phyloP scores from a whole-genome alignment of 2,113 vertebrate species.

The Sphyrna mokarran region DNA sequence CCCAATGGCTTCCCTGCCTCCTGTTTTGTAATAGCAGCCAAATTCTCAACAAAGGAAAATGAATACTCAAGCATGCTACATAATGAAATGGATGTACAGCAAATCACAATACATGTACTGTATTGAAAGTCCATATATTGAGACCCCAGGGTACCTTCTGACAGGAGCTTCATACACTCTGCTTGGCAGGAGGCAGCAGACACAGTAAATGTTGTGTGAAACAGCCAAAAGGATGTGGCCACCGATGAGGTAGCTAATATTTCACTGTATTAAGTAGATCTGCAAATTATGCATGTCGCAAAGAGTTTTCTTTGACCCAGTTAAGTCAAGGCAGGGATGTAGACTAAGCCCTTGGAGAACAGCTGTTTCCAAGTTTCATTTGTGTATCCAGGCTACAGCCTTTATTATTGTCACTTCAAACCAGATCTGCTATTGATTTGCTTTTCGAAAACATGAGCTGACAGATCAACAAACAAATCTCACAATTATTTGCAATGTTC shows the following conservation, averaged over 20 bases:
- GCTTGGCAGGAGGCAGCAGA: neutral
- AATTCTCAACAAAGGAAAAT: neutral
- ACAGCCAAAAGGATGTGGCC: neutral
- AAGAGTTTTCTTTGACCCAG: neutral
- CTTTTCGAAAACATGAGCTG: neutral
- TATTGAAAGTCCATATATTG: neutral
- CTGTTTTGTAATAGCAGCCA: neutral
- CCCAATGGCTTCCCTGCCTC: neutral
- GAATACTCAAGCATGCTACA: constrained; percentile 5
- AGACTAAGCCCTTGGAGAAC: neutral
- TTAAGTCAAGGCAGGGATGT: neutral
- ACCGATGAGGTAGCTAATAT: neutral
- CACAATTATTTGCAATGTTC: neutral
- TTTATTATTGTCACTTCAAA: neutral
- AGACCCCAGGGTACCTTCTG: neutral
- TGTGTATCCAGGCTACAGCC: neutral
- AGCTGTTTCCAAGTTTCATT: neutral
- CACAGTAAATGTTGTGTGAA: constrained; percentile 2
- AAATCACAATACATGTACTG: neutral
- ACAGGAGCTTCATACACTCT: constrained; percentile 2
- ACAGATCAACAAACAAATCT: neutral
- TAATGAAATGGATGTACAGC: neutral
- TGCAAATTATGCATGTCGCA: neutral
- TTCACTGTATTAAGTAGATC: neutral
- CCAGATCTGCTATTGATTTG: neutral